phyloP scores from a whole-genome alignment of 2,888 invertebrate genomes.

The Rapana venosa region DNA sequence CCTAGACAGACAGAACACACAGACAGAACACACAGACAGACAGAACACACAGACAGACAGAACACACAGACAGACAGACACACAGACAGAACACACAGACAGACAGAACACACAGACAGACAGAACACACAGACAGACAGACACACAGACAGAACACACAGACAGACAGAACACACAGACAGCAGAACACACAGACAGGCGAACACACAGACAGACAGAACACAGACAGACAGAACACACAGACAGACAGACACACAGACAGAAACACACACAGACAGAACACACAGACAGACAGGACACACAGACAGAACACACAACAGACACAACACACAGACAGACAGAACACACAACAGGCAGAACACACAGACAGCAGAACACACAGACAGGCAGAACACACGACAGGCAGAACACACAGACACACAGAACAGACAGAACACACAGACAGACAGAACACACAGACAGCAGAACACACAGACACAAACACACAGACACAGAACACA shows the following conservation, averaged over 20 bases:
- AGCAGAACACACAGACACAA: too few relatives aligned
- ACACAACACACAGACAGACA: too few relatives aligned
- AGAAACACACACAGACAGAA: neutral
- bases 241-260: neutral
- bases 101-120: neutral
- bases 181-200: neutral
- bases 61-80: too few relatives aligned
- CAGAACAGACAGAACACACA: too few relatives aligned
- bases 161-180: neutral
- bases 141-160: neutral
- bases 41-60: too few relatives aligned
- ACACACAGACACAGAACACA: too few relatives aligned
- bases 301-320: neutral
- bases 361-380: neutral
- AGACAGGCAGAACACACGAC: too few relatives aligned
- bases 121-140: neutral
- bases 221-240: neutral
- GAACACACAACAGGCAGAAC: neutral
- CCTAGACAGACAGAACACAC: too few relatives aligned
- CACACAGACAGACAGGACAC: neutral
- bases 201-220: neutral
- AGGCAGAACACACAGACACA: neutral
- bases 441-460: too few relatives aligned
- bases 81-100: too few relatives aligned
- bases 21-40: too few relatives aligned